A percentile compares a stretch with the other conserved stretches of the same genome.
Conservation (phyloP, 2,888 invertebrate species). For the Elysia crispata region DNA sequence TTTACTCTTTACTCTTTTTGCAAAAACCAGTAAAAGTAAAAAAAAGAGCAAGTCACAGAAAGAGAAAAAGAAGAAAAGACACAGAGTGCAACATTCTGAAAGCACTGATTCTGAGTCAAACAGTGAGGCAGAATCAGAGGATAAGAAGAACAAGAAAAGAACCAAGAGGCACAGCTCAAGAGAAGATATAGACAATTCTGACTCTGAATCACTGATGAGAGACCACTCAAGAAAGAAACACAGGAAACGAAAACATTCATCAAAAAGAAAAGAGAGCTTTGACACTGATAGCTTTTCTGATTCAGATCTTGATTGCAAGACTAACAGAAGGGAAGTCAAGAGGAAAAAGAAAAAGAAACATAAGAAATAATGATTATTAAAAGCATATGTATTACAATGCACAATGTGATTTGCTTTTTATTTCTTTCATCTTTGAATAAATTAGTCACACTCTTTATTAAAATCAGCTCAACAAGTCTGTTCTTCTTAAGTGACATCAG, state of each 20-base stretch:
- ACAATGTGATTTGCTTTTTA: too few species aligned
- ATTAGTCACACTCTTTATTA: too few species aligned
- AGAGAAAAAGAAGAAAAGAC: slow-evolving; percentile 33
- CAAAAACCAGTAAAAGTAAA: slow-evolving; percentile 31
- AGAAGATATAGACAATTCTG: neutral
- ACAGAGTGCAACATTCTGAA: neutral
- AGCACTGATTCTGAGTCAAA: neutral
- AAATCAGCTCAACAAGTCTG: too few species aligned
- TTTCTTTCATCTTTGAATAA: too few species aligned
- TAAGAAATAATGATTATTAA: neutral
- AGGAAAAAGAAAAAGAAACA: slow-evolving; percentile 18
- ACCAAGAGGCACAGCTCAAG: slow-evolving; percentile 2
- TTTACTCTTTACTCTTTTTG: neutral
- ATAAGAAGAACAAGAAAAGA: slow-evolving; percentile 32
- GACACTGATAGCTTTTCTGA: neutral
- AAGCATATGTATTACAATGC: too few species aligned
- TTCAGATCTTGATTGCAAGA: slow-evolving; percentile 2
- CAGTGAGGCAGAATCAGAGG: slow-evolving; percentile 14
- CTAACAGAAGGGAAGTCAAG: neutral
- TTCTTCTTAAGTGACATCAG: too few species aligned
- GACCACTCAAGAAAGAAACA: too few species aligned
- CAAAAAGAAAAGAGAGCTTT: too few species aligned
- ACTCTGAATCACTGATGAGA: slow-evolving; percentile 9
- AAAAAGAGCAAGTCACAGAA: neutral
- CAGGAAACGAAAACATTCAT: too few species aligned